Conservation (phyloP, 2,797 vertebrate species). For the Erethizon dorsatum region DNA sequence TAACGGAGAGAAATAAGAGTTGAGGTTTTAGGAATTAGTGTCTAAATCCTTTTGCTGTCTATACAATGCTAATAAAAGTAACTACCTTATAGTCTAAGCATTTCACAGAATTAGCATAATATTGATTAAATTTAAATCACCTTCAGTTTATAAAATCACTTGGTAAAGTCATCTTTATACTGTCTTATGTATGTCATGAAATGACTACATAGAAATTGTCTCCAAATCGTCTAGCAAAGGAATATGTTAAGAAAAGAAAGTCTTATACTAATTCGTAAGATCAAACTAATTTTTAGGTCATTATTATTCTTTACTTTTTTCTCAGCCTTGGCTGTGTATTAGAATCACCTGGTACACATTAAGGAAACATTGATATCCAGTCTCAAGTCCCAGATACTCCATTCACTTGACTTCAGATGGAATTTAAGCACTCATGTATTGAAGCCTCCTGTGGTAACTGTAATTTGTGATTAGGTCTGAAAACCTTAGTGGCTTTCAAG, state of each 20-base stretch:
- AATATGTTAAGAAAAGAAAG: constrained; percentile 11
- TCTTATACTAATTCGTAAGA: neutral
- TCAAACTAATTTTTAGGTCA: neutral
- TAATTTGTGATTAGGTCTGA: constrained; percentile 44
- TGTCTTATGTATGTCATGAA: constrained; percentile 26
- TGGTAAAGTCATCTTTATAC: constrained; percentile 9
- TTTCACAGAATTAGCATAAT: constrained; percentile 22
- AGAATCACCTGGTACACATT: neutral
- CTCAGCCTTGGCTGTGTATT: neutral
- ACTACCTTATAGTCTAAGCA: neutral
- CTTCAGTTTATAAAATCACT: constrained; percentile 16
- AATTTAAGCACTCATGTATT: neutral
- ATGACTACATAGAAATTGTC: neutral
- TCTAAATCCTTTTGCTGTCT: neutral
- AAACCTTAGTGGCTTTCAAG: constrained; percentile 26
- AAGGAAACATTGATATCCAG: neutral
- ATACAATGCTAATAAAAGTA: neutral
- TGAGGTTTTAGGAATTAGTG: neutral
- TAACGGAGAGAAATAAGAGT: constrained; percentile 51
- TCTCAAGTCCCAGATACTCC: neutral
- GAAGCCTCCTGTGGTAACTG: neutral
- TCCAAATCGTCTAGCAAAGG: constrained; percentile 10
- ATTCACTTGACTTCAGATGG: neutral
- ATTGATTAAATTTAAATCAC: constrained; percentile 41
- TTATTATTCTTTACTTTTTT: neutral